Conservation (phyloP, 2,113 vertebrate genomes). For the Lepisosteus osseus region DNA sequence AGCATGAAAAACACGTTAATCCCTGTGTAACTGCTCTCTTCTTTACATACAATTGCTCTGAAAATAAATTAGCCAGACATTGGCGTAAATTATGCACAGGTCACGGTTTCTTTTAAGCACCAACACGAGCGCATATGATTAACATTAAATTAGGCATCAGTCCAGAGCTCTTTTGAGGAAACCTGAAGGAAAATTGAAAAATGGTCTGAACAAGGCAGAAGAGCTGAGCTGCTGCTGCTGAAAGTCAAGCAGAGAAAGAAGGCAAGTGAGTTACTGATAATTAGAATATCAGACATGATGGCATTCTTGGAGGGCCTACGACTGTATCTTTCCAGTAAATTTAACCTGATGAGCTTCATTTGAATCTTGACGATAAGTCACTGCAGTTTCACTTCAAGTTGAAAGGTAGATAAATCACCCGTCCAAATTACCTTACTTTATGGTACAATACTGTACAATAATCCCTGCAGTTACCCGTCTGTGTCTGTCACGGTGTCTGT, state of each 20-base stretch:
- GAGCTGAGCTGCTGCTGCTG: not conserved
- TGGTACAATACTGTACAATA: not conserved
- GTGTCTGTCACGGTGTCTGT: too few relatives aligned
- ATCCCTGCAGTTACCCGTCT: not conserved
- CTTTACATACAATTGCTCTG: constrained; percentile 23
- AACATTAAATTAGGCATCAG: constrained; percentile 18
- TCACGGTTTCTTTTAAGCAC: constrained; percentile 25
- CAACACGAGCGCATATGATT: constrained; percentile 21
- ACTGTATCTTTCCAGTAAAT: constrained; percentile 11
- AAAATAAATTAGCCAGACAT: constrained; percentile 33
- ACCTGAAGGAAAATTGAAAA: constrained; percentile 10
- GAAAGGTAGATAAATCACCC: not conserved
- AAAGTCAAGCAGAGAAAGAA: not conserved
- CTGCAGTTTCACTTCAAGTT: constrained; percentile 6
- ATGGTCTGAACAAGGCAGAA: not conserved
- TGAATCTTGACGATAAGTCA: not conserved
- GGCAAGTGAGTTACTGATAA: not conserved
- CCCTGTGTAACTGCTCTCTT: constrained; percentile 29
- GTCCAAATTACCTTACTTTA: not conserved
- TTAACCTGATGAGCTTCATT: not conserved
- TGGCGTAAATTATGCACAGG: constrained; percentile 21
- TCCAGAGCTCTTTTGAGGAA: constrained; percentile 1
- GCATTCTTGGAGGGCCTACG: too few relatives aligned
- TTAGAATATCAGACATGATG: not conserved
- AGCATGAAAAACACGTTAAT: constrained; percentile 27